Evolutionary conservation across 2,797 vertebrate genomes (phyloP).

Genomic region (Cossypha caffra): DNA sequence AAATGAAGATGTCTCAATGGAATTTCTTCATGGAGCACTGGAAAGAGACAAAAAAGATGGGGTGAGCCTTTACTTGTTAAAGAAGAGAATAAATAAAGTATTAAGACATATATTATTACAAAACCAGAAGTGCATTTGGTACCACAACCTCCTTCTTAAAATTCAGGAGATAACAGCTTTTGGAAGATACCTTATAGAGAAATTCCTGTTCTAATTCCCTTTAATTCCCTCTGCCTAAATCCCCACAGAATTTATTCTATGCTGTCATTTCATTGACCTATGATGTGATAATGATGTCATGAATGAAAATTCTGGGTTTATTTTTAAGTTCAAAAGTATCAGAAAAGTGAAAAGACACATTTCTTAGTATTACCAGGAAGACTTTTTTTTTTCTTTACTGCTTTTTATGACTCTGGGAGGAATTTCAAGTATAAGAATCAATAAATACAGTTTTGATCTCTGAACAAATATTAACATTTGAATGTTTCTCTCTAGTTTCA

Average conservation of each 20-base stretch:
- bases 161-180: background rate
- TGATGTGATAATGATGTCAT: background rate
- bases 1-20: slow-evolving; percentile 96
- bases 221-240: background rate
- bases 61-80: slow-evolving; percentile 78
- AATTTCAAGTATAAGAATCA: background rate
- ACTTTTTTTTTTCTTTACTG: background rate
- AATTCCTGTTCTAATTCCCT: background rate
- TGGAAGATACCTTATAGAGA: background rate
- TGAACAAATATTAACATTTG: background rate
- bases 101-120: background rate
- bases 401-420: background rate
- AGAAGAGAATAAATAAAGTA: background rate
- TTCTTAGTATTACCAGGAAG: background rate
- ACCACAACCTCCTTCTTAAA: background rate
- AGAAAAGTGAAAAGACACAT: background rate
- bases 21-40: slow-evolving; percentile 94
- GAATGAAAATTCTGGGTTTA: background rate
- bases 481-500: slow-evolving; percentile 84
- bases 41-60: slow-evolving; percentile 98
- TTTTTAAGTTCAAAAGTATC: background rate
- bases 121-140: background rate
- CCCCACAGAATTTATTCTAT: background rate
- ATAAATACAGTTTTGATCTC: background rate
- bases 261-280: background rate